phyloP scores from a whole-genome alignment of 2,888 invertebrate species.

The Apodemia zela region DNA sequence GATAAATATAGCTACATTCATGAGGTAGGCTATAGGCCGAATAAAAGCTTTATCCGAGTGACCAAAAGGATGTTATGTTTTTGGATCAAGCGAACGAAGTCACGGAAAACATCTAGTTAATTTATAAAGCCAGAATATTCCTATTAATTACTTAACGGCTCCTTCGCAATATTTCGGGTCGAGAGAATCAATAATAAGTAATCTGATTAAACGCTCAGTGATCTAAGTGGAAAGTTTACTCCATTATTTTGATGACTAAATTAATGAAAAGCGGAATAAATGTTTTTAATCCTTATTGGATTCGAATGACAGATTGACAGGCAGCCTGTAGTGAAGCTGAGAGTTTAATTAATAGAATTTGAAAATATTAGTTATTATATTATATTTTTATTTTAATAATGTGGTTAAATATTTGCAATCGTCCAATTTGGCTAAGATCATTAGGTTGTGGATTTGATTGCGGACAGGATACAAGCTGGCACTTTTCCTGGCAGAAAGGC shows the following conservation, averaged over 20 bases:
- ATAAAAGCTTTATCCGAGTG: too few relatives aligned
- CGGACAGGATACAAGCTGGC: too few relatives aligned
- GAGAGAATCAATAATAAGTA: constrained; percentile 40
- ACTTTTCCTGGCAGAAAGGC: too few relatives aligned
- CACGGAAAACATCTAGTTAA: neutral
- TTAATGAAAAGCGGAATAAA: constrained; percentile 23
- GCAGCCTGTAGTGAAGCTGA: neutral
- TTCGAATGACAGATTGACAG: constrained; percentile 12
- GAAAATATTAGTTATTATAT: neutral
- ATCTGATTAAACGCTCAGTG: constrained; percentile 36
- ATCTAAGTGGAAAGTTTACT: constrained; percentile 38
- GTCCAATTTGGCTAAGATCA: too few relatives aligned
- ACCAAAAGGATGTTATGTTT: too few relatives aligned
- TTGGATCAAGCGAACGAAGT: too few relatives aligned
- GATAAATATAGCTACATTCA: too few relatives aligned
- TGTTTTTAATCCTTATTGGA: constrained; percentile 13
- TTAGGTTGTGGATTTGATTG: neutral
- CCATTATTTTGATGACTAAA: constrained; percentile 29
- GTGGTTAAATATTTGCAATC: too few relatives aligned
- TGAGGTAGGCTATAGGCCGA: too few relatives aligned
- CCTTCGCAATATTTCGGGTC: constrained; percentile 34
- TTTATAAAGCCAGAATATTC: constrained; percentile 5
- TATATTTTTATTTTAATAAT: neutral
- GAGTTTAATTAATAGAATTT: neutral
- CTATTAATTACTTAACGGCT: constrained; percentile 37